Conservation (phyloP, 92 coral and sea anemone species). For the Heteractis magnifica region DNA sequence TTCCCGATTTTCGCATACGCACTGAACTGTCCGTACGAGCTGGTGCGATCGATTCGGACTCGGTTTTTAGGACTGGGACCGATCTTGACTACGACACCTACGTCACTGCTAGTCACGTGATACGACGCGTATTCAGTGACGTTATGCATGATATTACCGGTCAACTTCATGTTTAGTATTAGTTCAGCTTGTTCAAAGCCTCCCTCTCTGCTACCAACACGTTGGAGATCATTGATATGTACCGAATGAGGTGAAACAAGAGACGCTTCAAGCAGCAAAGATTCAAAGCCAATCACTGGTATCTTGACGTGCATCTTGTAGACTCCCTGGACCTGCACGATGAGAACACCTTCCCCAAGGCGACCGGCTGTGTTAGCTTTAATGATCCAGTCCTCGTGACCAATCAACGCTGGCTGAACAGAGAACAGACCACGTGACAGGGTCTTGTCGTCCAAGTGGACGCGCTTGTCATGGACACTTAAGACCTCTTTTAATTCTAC, state of each 20-base stretch:
- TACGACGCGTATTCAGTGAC: constrained; percentile 51
- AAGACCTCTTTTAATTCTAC: constrained; percentile 43
- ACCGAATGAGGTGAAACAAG: neutral
- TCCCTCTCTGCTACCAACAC: constrained; percentile 51
- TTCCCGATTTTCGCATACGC: constrained; percentile 45
- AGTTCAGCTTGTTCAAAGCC: constrained; percentile 57
- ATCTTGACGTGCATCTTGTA: constrained; percentile 56
- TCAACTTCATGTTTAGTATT: constrained; percentile 35
- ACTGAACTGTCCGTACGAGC: constrained; percentile 42
- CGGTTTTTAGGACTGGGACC: constrained; percentile 35
- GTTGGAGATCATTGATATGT: constrained; percentile 11
- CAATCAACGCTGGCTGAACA: constrained; percentile 10
- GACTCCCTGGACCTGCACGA: constrained; percentile 58
- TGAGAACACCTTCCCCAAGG: constrained; percentile 57
- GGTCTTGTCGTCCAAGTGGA: constrained; percentile 56
- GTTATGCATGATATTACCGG: constrained; percentile 53
- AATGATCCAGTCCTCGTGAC: constrained; percentile 18
- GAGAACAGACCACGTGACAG: constrained; percentile 60
- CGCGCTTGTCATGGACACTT: constrained; percentile 41
- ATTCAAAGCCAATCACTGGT: constrained; percentile 47
- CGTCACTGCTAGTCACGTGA: constrained; percentile 39
- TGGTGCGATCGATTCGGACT: constrained; percentile 35
- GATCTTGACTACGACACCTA: constrained; percentile 44
- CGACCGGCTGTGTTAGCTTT: constrained; percentile 45
- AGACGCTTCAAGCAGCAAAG: constrained; percentile 28